Evolutionary conservation across 2,113 vertebrate species (phyloP), one percentile per base, ranked within the genome.

Genomic region (Oreochromis niloticus): DNA sequence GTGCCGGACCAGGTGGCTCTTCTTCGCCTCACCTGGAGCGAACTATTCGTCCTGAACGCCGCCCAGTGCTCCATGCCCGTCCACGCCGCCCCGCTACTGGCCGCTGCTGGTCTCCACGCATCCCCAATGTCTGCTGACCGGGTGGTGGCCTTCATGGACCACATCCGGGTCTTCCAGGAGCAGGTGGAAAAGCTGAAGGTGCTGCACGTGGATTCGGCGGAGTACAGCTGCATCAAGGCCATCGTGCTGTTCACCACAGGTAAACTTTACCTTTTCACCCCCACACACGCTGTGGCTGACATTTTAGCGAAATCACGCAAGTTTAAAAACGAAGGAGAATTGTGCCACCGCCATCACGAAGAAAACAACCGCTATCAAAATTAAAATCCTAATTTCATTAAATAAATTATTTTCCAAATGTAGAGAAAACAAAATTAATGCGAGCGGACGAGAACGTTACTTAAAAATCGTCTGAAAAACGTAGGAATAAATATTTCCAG

Each of bases 81-180:
- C 63, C 98, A 99, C 90, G 98, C 98, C 9, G 98, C 98, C 81
- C 98, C 98, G 52, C 97, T 99, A 87, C 97, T 99, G 94, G 98
- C 98, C 85, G 98, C 98, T 61, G 98, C 98, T 1, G 98, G 98
- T 85, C 97, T 99, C 7, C 98, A 99, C 92, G 98, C 98, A 63
- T 99, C 98, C 13, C 98, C 98, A 83, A 99, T 99, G 98, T 98
- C 98, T 22, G 98, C 98, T 81, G 98, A 99, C 96, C 96, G 98
- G 92, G 98, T 99, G 93, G 98, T 99, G 94, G 98, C 98, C 95
- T 99, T 99, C 97, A 99, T 99, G 98, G 98, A 99, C 96, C 98
- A 99, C 97, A 99, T 99, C 96, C 97, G 98, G 95, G 98, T 99
- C 96, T 99, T 99, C 96, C 98, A 99, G 95, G 98, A 99, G 94